Conservation (phyloP, 2,797 vertebrate species). For the Chloroceryle inda region DNA sequence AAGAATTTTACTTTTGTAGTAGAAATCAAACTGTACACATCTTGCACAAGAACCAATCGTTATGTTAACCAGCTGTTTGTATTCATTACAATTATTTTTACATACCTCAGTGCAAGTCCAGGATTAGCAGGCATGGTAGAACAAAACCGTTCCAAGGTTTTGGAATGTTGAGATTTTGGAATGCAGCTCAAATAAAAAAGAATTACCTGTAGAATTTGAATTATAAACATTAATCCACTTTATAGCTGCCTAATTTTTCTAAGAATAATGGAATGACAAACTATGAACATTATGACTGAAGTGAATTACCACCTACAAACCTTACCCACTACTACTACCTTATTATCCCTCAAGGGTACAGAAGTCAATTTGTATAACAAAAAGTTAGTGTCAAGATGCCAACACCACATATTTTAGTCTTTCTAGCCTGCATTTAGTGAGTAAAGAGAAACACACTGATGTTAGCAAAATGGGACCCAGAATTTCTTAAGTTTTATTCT, state of each 20-base stretch:
- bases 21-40: neutral
- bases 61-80: neutral
- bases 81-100: neutral
- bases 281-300: neutral
- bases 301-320: neutral
- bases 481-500: neutral
- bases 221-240: slow-evolving; percentile 35
- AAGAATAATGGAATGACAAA: neutral
- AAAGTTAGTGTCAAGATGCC: neutral
- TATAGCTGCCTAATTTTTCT: neutral
- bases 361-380: neutral
- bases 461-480: neutral
- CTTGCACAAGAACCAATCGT: neutral
- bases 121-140: slow-evolving; percentile 92
- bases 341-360: neutral
- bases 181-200: slow-evolving; percentile 91
- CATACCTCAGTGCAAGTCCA: slow-evolving; percentile 93
- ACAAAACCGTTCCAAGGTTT: slow-evolving; percentile 91
- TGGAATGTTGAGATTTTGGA: slow-evolving; percentile 89
- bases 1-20: neutral
- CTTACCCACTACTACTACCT: neutral
- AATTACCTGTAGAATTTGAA: slow-evolving; percentile 87
- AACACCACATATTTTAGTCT: neutral
- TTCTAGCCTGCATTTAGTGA: neutral
- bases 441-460: neutral